Evolutionary conservation across 2,888 invertebrate genomes (phyloP).

Genomic region (Lottia scabra): DNA sequence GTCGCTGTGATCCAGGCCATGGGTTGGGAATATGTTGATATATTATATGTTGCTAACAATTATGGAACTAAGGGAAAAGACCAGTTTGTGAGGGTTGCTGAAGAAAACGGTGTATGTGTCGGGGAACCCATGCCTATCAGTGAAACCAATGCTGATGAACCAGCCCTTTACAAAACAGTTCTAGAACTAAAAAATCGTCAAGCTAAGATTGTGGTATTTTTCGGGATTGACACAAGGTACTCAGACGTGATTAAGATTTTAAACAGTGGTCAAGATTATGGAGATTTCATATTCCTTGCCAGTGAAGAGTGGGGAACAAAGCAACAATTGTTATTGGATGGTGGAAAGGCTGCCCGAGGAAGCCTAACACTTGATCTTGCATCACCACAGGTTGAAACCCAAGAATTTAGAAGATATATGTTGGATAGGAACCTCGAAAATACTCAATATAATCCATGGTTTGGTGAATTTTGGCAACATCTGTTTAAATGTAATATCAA

Average conservation of each 20-base stretch:
- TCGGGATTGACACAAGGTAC: constrained; percentile 52
- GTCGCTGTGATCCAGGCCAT: constrained; percentile 46
- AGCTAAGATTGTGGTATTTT: constrained; percentile 56
- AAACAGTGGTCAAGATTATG: constrained; percentile 25
- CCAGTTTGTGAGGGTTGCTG: constrained; percentile 43
- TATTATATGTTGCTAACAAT: constrained; percentile 57
- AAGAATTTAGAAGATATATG: constrained; percentile 21
- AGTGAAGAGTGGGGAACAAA: constrained; percentile 59
- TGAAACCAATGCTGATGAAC: constrained; percentile 30
- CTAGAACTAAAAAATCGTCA: constrained; percentile 24
- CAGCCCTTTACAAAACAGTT: constrained; percentile 29
- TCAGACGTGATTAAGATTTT: constrained; percentile 40
- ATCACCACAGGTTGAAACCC: constrained; percentile 9
- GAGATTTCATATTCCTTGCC: constrained; percentile 48
- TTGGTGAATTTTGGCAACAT: constrained; percentile 55
- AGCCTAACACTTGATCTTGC: constrained; percentile 49
- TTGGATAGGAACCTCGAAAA: constrained; percentile 27
- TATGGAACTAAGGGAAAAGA: constrained; percentile 58
- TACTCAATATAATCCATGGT: constrained; percentile 50
- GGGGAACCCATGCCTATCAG: constrained; percentile 42
- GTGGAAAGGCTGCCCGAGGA: constrained; percentile 40
- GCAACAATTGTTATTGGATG: constrained; percentile 34
- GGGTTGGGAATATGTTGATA: constrained; percentile 56
- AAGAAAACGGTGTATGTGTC: constrained; percentile 50
- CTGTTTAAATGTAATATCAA: constrained; percentile 45